A percentile compares a stretch with the other conserved stretches of the same genome.
These are phyloP conservation scores for Celastrina argiolus DNA, from an alignment of 2,888 invertebrate species.

Conservation along the genomic window DNA sequence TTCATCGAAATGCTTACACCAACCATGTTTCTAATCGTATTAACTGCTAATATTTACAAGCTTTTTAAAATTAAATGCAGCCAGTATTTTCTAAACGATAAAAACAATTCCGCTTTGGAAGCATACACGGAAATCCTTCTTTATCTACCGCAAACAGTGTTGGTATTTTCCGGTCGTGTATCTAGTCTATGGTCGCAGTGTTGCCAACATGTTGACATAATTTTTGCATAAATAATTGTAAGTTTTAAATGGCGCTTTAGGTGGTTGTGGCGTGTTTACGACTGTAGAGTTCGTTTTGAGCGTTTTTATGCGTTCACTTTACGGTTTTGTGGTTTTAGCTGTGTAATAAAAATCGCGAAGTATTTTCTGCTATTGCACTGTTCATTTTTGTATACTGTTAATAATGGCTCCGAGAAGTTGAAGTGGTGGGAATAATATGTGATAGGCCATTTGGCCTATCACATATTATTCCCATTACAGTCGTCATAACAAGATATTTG, in stretches of 20 bases:
- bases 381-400: background rate
- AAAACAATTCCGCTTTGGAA: slow-evolving; percentile 15
- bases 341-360: background rate
- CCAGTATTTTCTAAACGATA: background rate
- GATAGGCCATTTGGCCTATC: too few species aligned
- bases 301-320: background rate
- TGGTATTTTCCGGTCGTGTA: slow-evolving; percentile 9
- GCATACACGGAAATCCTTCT: slow-evolving; percentile 3
- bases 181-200: background rate
- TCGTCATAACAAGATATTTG: background rate
- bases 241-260: slow-evolving; percentile 4
- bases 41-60: background rate
- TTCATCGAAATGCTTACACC: too few species aligned
- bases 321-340: background rate
- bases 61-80: background rate
- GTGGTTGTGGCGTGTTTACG: background rate
- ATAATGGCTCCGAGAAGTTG: too few species aligned
- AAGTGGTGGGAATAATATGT: too few species aligned
- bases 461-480: too few species aligned
- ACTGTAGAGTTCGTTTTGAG: background rate
- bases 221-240: background rate
- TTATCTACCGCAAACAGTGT: slow-evolving; percentile 19
- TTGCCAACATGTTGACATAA: slow-evolving; percentile 13
- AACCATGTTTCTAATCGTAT: background rate
- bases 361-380: background rate